These are phyloP conservation scores for Camelus dromedarius DNA, from an alignment of 2,113 vertebrate genomes.

Conservation along the genomic window DNA sequence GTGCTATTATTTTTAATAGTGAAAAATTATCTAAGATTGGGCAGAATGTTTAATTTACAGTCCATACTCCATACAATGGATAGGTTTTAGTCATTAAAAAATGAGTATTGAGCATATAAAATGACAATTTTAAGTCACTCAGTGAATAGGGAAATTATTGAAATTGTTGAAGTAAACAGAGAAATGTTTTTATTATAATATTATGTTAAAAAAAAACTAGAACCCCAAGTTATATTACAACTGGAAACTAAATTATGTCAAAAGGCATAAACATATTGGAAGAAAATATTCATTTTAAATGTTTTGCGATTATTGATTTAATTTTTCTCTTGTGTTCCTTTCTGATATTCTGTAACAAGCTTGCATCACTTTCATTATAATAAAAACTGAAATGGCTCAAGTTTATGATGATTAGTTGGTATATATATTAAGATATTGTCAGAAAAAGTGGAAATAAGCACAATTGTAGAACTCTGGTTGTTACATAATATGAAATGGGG, in stretches of 20 bases:
- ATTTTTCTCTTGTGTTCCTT: conserved; percentile 66
- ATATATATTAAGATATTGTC: conserved; percentile 70
- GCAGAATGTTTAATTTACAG: neutral
- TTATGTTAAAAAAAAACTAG: conserved; percentile 21
- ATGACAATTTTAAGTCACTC: conserved; percentile 62
- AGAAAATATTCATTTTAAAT: conserved; percentile 71
- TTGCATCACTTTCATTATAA: conserved; percentile 62
- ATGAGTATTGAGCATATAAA: conserved; percentile 52
- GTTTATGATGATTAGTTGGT: conserved; percentile 70
- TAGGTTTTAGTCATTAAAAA: conserved; percentile 58
- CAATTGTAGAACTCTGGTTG: conserved; percentile 50
- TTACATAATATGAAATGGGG: conserved; percentile 41
- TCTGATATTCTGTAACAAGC: conserved; percentile 69
- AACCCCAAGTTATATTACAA: conserved; percentile 51
- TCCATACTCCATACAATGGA: neutral
- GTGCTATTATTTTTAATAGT: conserved; percentile 53
- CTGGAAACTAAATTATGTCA: conserved; percentile 56
- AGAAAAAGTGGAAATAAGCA: conserved; percentile 68
- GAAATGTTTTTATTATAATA: conserved; percentile 57
- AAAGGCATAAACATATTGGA: conserved; percentile 54
- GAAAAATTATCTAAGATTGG: neutral
- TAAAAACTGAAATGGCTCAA: conserved; percentile 74
- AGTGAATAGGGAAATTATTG: conserved; percentile 51
- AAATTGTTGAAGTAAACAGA: conserved; percentile 58
- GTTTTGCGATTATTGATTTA: conserved; percentile 67